Evolutionary conservation across 1,140 invertebrate species (phyloP).

Genomic region (Aphaenogaster floridana): DNA sequence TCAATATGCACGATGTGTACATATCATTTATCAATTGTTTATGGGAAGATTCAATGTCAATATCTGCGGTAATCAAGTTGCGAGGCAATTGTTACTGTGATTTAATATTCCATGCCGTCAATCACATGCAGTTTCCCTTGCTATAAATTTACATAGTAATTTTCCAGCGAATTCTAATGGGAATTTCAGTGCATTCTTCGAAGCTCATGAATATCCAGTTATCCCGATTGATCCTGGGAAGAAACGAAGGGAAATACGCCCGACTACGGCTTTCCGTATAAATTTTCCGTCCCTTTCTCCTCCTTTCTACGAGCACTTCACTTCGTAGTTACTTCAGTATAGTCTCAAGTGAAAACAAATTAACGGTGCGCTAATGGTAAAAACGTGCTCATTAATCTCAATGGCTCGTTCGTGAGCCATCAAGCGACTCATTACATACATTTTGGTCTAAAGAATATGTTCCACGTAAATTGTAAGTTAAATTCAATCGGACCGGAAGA

Average conservation of each 20-base stretch:
- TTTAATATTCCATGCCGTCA: constrained; percentile 8
- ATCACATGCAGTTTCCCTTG: neutral
- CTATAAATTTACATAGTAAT: constrained; percentile 38
- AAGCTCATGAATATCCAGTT: constrained; percentile 49
- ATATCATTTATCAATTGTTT: constrained; percentile 10
- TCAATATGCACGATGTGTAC: neutral
- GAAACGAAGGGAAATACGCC: constrained; percentile 1
- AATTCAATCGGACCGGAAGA: neutral
- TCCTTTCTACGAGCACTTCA: neutral
- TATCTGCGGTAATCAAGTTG: neutral
- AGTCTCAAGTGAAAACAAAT: constrained; percentile 21
- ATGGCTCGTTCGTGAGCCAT: neutral
- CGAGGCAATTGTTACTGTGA: neutral
- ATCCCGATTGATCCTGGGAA: constrained; percentile 33
- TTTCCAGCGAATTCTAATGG: neutral
- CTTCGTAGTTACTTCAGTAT: constrained; percentile 35
- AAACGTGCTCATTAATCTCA: constrained; percentile 23
- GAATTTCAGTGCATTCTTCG: constrained; percentile 45
- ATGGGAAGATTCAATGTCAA: neutral
- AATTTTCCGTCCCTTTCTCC: constrained; percentile 8
- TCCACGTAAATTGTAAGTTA: neutral
- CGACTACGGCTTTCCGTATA: neutral
- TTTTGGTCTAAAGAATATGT: neutral
- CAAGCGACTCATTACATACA: constrained; percentile 17
- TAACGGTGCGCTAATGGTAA: neutral